Conservation (phyloP, 2,888 invertebrate species). For the Chrysolina americana region DNA sequence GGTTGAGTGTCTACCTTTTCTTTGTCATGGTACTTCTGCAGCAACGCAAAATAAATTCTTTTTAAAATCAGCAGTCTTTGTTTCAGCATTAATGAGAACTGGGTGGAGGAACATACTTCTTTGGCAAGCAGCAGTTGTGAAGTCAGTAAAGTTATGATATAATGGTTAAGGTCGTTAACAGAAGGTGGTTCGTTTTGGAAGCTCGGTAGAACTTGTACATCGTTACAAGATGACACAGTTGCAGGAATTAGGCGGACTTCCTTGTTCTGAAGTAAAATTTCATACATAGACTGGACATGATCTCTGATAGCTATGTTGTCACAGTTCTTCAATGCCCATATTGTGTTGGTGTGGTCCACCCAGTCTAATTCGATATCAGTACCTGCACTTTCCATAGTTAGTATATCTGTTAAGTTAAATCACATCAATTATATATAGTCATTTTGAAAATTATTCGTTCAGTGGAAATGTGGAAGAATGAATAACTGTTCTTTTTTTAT, state of each 20-base stretch:
- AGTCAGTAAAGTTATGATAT: conserved; percentile 71
- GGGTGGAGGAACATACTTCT: conserved; percentile 72
- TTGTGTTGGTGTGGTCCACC: conserved; percentile 73
- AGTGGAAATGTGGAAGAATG: conserved; percentile 13
- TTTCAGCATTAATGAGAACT: conserved; percentile 73
- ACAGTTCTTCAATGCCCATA: conserved; percentile 75
- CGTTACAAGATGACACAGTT: conserved; percentile 62
- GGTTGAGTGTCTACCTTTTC: conserved; percentile 59
- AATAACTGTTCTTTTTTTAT: neutral
- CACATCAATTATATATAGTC: neutral
- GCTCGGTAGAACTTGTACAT: conserved; percentile 69
- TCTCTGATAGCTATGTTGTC: conserved; percentile 72
- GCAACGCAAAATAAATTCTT: conserved; percentile 74
- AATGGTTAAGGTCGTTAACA: conserved; percentile 71
- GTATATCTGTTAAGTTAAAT: neutral
- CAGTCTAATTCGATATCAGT: conserved; percentile 68
- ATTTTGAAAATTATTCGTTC: neutral
- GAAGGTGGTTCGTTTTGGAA: conserved; percentile 72
- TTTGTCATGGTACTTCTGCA: conserved; percentile 72
- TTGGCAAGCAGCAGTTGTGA: conserved; percentile 73
- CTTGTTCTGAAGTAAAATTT: conserved; percentile 72
- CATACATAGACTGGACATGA: conserved; percentile 72
- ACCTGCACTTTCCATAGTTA: conserved; percentile 56
- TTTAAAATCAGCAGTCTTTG: conserved; percentile 73
- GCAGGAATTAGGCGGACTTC: conserved; percentile 68